Conservation (phyloP, 1,140 invertebrate species). For the Lysiphlebus fabarum region DNA sequence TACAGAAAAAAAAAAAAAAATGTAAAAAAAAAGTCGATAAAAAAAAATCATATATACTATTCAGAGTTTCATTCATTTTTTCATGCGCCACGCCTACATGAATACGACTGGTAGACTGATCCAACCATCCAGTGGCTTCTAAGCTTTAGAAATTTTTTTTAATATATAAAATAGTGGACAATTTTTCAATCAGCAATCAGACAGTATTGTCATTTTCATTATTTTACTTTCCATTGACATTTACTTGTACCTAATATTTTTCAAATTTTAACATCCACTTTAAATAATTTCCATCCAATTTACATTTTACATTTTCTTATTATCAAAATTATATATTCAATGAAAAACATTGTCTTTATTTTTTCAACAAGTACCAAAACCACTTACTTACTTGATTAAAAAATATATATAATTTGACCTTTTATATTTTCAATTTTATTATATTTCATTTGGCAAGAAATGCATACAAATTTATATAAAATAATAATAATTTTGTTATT, state of each 20-base stretch:
- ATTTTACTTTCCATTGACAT: conserved; percentile 14
- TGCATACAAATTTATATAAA: too few species aligned
- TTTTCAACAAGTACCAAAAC: too few species aligned
- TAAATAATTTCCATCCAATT: too few species aligned
- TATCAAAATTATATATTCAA: too few species aligned
- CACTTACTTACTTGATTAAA: too few species aligned
- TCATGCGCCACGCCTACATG: background rate
- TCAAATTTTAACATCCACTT: too few species aligned
- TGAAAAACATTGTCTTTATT: too few species aligned
- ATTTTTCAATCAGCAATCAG: conserved; percentile 23
- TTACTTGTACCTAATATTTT: background rate
- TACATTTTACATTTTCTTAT: too few species aligned
- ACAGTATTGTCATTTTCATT: conserved; percentile 13
- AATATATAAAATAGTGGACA: conserved; percentile 12
- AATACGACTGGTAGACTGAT: conserved; percentile 1
- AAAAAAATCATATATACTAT: background rate
- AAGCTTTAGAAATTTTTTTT: background rate
- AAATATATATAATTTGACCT: too few species aligned
- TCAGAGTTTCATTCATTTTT: background rate
- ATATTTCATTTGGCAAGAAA: too few species aligned
- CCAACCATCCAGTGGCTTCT: background rate
- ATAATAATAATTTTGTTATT: too few species aligned
- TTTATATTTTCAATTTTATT: too few species aligned
- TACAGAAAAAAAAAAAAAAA: background rate
- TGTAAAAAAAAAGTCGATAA: background rate